Evolutionary conservation across 92 coral and sea anemone genomes (phyloP).

Genomic region (Ricordea florida): DNA sequence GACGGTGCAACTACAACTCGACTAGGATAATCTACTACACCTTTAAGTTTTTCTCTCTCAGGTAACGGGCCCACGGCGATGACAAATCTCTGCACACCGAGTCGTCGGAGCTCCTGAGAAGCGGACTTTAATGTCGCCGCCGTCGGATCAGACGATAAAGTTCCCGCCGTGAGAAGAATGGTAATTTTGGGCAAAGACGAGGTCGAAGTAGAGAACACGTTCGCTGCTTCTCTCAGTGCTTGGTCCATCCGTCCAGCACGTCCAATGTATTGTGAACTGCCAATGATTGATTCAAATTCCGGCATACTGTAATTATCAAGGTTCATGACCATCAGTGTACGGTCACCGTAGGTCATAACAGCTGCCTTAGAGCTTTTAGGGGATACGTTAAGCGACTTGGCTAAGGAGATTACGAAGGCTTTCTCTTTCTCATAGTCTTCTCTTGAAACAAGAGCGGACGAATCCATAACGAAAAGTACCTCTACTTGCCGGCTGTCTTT

Average conservation of each 20-base stretch:
- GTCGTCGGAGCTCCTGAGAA: neutral
- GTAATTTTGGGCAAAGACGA: constrained; percentile 47
- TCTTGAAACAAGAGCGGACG: constrained; percentile 71
- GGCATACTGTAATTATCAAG: constrained; percentile 48
- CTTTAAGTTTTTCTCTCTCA: constrained; percentile 20
- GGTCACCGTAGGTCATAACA: constrained; percentile 68
- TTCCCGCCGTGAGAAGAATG: constrained; percentile 63
- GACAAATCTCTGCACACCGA: constrained; percentile 53
- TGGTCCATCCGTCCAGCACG: constrained; percentile 70
- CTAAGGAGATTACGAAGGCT: constrained; percentile 69
- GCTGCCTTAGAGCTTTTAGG: constrained; percentile 72
- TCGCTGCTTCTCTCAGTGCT: constrained; percentile 74
- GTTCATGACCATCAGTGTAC: constrained; percentile 42
- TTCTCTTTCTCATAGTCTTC: constrained; percentile 67
- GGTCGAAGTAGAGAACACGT: constrained; percentile 49
- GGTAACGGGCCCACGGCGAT: constrained; percentile 47
- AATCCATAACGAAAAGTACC: constrained; percentile 79
- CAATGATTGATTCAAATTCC: constrained; percentile 63
- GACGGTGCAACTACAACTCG: constrained; percentile 15
- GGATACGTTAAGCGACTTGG: constrained; percentile 58
- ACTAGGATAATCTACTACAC: constrained; percentile 4
- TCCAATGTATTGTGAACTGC: constrained; percentile 59
- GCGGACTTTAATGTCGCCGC: neutral
- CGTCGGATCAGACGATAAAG: neutral
- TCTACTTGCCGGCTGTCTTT: constrained; percentile 36